Conservation (phyloP, 2,797 vertebrate genomes). For the Tachyglossus aculeatus region DNA sequence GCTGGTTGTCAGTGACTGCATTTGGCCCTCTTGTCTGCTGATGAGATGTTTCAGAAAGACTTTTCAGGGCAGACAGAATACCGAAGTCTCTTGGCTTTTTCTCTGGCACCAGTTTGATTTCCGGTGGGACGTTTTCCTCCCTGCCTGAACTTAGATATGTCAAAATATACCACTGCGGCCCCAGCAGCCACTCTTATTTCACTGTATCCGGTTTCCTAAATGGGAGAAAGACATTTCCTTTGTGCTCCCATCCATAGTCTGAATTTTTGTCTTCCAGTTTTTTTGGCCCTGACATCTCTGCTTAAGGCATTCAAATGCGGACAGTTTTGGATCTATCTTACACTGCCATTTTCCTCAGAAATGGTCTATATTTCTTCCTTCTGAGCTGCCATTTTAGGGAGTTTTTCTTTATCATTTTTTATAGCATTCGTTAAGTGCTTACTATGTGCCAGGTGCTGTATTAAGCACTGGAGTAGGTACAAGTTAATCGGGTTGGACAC, state of each 20-base stretch:
- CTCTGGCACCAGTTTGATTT: slow-evolving; percentile 26
- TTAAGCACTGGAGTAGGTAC: too few species aligned
- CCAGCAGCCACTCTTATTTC: neutral
- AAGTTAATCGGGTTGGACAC: too few species aligned
- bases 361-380: too few species aligned
- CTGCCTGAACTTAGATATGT: neutral
- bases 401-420: too few species aligned
- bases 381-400: too few species aligned
- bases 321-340: neutral
- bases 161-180: neutral
- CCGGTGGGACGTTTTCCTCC: slow-evolving; percentile 12
- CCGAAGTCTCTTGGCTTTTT: slow-evolving; percentile 20
- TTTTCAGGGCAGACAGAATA: slow-evolving; percentile 10
- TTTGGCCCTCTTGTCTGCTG: slow-evolving; percentile 8
- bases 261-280: neutral
- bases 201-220: neutral
- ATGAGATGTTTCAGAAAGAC: slow-evolving; percentile 8
- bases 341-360: neutral
- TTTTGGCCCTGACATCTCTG: neutral
- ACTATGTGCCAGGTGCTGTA: too few species aligned
- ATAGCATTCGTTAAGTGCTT: too few species aligned
- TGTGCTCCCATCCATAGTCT: neutral
- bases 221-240: slow-evolving; percentile 1
- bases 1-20: neutral
- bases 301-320: neutral